Evolutionary conservation across 1,140 invertebrate species (phyloP), one percentile per base, ranked within the genome.

Genomic region (Bombus pascuorum): DNA sequence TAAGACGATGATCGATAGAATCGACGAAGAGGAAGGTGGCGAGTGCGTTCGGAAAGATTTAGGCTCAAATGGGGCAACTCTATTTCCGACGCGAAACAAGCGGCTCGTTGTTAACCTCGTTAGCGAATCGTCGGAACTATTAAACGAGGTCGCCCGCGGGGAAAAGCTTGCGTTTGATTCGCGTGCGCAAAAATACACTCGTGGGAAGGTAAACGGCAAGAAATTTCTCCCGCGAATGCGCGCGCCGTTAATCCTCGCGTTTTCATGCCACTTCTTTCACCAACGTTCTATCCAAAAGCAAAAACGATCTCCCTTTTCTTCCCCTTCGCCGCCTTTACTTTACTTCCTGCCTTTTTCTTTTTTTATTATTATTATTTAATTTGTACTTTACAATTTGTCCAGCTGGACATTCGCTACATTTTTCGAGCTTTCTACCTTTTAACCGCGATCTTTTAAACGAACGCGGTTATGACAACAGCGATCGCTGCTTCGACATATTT

Each of bases 61-160:
- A 32, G 22, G n/a, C 6, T 32, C 3, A 3, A 62, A 62, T 10
- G n/a, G 37, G 3, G 72, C n/a, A 65, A 32, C 79, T n/a, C 39
- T 32, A 59, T 59, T 59, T 53, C 47, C 34, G 37, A 10, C 22
- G 71, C 47, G 25, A 57, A 78, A 83, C 44, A 70, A 70, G 25
- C 47, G 6, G 6, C 13, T 28, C 47, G 62, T 70, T 83, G 74
- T 83, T 83, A 83, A 62, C 76, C 47, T 39, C 32, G 62, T 84
- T 84, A 84, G 44, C 66, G n/a, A 84, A 71, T 79, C 47, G 66
- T 65, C 34, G 32, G n/a, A 15, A 65, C 57, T 72, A 72, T 62
- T 84, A 84, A 81, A 84, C 77, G 57, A 53, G 82, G 82, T 78
- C 82, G 80, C 3, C n/a, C 32, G 42, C n/a, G 15, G 65, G 65